phyloP scores from a whole-genome alignment of 2,113 vertebrate species.

The Leptocoma aspasia region DNA sequence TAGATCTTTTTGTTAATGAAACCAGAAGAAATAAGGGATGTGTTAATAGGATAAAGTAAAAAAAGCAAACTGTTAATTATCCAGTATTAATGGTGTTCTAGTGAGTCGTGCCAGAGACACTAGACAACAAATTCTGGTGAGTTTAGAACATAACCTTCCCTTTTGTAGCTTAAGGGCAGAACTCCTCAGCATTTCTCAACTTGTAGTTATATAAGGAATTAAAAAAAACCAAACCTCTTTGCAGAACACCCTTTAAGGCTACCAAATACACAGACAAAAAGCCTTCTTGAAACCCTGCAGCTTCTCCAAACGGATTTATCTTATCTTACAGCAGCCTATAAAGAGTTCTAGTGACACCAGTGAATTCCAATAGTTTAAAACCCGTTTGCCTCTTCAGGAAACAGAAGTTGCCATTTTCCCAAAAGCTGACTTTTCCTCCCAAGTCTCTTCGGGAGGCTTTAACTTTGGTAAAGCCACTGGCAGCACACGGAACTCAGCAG shows the following conservation, averaged over 20 bases:
- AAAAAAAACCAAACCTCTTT: rapidly evolving
- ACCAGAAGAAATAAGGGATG: background rate
- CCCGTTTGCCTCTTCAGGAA: background rate
- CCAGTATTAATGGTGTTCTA: background rate
- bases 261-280: background rate
- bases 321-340: background rate
- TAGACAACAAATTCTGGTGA: background rate
- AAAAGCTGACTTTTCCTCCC: background rate
- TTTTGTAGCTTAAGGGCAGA: background rate
- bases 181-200: background rate
- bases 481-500: background rate
- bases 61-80: background rate
- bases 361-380: background rate
- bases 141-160: background rate
- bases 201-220: background rate
- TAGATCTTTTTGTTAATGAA: background rate
- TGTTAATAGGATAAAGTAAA: background rate
- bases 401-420: background rate
- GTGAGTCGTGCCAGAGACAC: background rate
- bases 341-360: background rate
- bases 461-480: background rate
- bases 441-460: background rate
- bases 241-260: background rate
- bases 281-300: background rate
- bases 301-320: background rate